Evolutionary conservation across 2,113 vertebrate species (phyloP).

Genomic region (Trichechus manatus): DNA sequence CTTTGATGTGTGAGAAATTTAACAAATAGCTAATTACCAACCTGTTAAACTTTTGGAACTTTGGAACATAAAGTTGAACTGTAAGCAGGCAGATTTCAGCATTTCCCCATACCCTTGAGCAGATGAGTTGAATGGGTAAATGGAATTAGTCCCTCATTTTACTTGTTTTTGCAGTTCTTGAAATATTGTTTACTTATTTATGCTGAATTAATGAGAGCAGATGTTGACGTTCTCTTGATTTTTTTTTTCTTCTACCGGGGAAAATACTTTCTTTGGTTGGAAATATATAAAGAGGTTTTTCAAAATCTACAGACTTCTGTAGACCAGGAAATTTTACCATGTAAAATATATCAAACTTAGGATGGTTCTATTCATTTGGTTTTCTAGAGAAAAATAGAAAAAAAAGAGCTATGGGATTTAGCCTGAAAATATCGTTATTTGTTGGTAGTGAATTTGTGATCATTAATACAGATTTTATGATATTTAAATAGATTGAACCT

Average conservation of each 20-base stretch:
- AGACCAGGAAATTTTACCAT: slow-evolving; percentile 38
- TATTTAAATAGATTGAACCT: slow-evolving; percentile 52
- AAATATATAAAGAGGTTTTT: slow-evolving; percentile 42
- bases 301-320: slow-evolving; percentile 21
- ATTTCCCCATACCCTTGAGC: slow-evolving; percentile 56
- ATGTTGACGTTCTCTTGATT: slow-evolving; percentile 11
- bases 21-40: slow-evolving; percentile 41
- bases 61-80: slow-evolving; percentile 64
- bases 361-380: neutral
- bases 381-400: slow-evolving; percentile 58
- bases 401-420: slow-evolving; percentile 48
- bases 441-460: slow-evolving; percentile 30
- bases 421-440: slow-evolving; percentile 45
- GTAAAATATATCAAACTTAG: slow-evolving; percentile 38
- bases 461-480: slow-evolving; percentile 38
- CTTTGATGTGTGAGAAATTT: slow-evolving; percentile 67
- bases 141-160: slow-evolving; percentile 49
- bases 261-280: slow-evolving; percentile 46
- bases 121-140: slow-evolving; percentile 68
- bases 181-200: slow-evolving; percentile 47
- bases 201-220: slow-evolving; percentile 65
- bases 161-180: slow-evolving; percentile 58
- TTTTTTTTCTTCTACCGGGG: neutral
- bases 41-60: slow-evolving; percentile 61
- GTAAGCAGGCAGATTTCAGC: slow-evolving; percentile 32